phyloP scores from a whole-genome alignment of 2,113 vertebrate genomes.

The Emydura subglobosa region DNA sequence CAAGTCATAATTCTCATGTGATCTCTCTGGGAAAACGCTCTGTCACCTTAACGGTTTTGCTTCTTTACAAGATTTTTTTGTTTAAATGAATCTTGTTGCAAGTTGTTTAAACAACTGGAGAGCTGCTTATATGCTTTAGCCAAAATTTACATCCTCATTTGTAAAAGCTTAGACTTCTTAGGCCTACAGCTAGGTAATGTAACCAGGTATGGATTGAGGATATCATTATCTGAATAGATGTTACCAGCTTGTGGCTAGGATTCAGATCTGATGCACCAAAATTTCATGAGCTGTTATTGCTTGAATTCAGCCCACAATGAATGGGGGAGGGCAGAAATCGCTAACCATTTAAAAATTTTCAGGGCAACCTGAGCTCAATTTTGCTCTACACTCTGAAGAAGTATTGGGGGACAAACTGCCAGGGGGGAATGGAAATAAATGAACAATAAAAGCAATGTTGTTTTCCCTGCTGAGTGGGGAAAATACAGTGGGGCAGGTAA shows the following conservation, averaged over 20 bases:
- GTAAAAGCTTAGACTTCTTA: not conserved
- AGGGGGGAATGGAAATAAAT: not conserved
- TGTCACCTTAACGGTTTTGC: not conserved
- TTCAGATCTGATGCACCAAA: not conserved
- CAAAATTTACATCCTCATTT: not conserved
- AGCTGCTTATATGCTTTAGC: not conserved
- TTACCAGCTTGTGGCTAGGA: not conserved
- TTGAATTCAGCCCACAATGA: not conserved
- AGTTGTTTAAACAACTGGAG: not conserved
- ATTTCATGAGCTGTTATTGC: not conserved
- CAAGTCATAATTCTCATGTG: not conserved
- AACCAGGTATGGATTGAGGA: not conserved
- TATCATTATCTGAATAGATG: not conserved
- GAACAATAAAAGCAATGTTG: not conserved
- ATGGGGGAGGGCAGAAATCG: not conserved
- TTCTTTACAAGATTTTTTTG: not conserved
- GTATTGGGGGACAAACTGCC: not conserved
- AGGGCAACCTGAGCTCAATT: not conserved
- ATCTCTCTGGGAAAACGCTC: not conserved
- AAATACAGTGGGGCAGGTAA: not conserved
- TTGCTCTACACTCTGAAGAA: not conserved
- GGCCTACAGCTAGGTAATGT: not conserved
- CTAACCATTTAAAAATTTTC: not conserved
- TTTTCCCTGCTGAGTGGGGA: not conserved
- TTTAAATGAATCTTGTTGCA: not conserved